Base-by-base conservation (phyloP, 2,888 invertebrate species). In the Diogma glabrata region DNA sequence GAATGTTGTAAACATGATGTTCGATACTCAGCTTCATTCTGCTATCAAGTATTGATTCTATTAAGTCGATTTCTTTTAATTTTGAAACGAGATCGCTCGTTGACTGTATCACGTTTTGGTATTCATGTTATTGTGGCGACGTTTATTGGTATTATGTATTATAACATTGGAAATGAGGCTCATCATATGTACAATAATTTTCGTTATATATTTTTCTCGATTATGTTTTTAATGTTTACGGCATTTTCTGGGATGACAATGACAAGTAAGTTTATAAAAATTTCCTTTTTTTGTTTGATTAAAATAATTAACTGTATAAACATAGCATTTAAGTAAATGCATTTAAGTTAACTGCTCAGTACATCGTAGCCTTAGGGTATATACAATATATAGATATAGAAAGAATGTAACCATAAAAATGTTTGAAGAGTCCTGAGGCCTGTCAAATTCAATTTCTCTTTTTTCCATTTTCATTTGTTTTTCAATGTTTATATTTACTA, bases 201-300 rank as follows among this genome's bases (percentile, higher is more conserved):
- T 63, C 89, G 88, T 63, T 87, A 87, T 64, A 75, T 93, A 24
- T 94, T 91, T 73, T 95, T 92, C 72, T 84, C 86, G 55, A 79
- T 92, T 49, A 85, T 96, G 80, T 96, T 95, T 69, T 76, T 94
- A 50, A 92, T 94, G 87, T 91, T 90, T 67, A 92, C 90, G 6
- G 87, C 95, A 1, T 89, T 94, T 67, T 93, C 89, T 71, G 83
- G 91, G 12, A 87, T 91, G 52, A 79, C 88, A 45, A 81, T 94
- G 23, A 87, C 85, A 57, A 94, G 95, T 95, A 76, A 87, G 90
- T 51, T 22, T 14, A 45, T 52, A 47, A 45, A 19, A 12, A 19
- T 12, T 50, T 50, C 23, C 22, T 50, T 53, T 24, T 38, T 22
- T 14, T 19, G 17, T 38, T 30, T 45, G n/a, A n/a, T n/a, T 23